Conservation (phyloP, 2,888 invertebrate species). For the Scaptomyza polygonia region DNA sequence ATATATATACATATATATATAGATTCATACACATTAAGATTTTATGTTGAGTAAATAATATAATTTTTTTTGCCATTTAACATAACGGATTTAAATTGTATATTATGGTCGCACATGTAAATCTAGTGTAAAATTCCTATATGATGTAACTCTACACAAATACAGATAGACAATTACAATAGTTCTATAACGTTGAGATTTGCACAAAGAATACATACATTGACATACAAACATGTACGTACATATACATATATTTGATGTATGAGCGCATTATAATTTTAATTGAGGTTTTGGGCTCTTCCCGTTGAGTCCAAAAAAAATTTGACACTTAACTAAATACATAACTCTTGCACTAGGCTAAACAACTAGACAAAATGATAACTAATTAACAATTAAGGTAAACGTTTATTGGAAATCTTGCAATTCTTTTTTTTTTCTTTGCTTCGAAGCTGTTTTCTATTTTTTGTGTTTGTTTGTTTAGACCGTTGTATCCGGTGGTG, state of each 20-base stretch:
- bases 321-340: conserved; percentile 76
- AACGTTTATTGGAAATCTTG: conserved; percentile 78
- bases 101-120: conserved; percentile 45
- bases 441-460: conserved; percentile 32
- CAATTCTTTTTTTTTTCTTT: conserved; percentile 44
- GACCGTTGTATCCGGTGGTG: conserved; percentile 82
- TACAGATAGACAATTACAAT: conserved; percentile 39
- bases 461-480: conserved; percentile 44
- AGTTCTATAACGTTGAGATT: conserved; percentile 64
- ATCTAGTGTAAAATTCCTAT: conserved; percentile 28
- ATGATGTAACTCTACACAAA: conserved; percentile 40
- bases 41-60: conserved; percentile 37
- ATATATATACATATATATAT: conserved; percentile 47
- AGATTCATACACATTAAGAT: conserved; percentile 45
- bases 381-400: conserved; percentile 79
- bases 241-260: conserved; percentile 23
- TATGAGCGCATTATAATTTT: conserved; percentile 56
- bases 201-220: conserved; percentile 47
- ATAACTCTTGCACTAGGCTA: conserved; percentile 78
- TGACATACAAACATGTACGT: conserved; percentile 26
- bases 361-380: conserved; percentile 78
- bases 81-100: conserved; percentile 32
- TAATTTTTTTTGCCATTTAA: conserved; percentile 31
- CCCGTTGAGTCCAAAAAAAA: conserved; percentile 39
- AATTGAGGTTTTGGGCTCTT: conserved; percentile 56